Conservation (phyloP, 1,140 invertebrate species). For the Rhizoglyphus robini region DNA sequence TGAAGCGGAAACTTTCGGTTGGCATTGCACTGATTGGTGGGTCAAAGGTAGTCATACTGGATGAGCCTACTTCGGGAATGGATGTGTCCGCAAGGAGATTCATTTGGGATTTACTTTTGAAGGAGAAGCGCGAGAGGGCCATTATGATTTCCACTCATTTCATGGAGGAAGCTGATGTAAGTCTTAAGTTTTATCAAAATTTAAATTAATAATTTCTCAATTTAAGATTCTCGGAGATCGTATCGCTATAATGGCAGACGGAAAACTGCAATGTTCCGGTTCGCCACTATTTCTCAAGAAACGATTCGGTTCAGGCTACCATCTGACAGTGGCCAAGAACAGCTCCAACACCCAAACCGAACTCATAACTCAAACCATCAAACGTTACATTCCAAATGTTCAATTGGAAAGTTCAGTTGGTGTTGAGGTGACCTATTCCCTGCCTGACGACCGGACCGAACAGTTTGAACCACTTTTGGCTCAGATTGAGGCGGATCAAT, state of each 20-base stretch:
- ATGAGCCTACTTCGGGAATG: slow-evolving; percentile 36
- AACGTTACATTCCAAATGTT: slow-evolving; percentile 15
- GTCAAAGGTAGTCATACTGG: slow-evolving; percentile 33
- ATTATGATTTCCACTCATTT: slow-evolving; percentile 90
- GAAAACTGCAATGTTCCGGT: slow-evolving; percentile 62
- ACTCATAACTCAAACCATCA: slow-evolving; percentile 3
- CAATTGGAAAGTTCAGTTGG: slow-evolving; percentile 20
- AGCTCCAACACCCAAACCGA: not conserved
- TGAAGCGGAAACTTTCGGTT: slow-evolving; percentile 69
- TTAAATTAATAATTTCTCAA: not conserved
- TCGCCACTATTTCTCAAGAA: slow-evolving; percentile 23
- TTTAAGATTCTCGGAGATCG: slow-evolving; percentile 65
- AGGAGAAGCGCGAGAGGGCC: slow-evolving; percentile 41
- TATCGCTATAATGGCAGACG: slow-evolving; percentile 77
- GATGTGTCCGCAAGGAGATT: slow-evolving; percentile 45
- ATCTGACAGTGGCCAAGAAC: slow-evolving; percentile 26
- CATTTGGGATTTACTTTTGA: slow-evolving; percentile 15
- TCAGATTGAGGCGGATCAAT: slow-evolving; percentile 45
- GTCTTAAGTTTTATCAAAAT: not conserved
- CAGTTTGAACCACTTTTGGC: slow-evolving; percentile 47
- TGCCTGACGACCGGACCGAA: slow-evolving; percentile 34
- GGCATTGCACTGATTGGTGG: slow-evolving; percentile 64
- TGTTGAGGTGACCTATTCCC: slow-evolving; percentile 41
- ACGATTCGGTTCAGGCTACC: slow-evolving; percentile 26
- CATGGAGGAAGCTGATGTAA: slow-evolving; percentile 87